Evolutionary conservation across 2,113 vertebrate genomes (phyloP), one percentile per base, ranked within the genome.

Genomic region (Passerina amoena): DNA sequence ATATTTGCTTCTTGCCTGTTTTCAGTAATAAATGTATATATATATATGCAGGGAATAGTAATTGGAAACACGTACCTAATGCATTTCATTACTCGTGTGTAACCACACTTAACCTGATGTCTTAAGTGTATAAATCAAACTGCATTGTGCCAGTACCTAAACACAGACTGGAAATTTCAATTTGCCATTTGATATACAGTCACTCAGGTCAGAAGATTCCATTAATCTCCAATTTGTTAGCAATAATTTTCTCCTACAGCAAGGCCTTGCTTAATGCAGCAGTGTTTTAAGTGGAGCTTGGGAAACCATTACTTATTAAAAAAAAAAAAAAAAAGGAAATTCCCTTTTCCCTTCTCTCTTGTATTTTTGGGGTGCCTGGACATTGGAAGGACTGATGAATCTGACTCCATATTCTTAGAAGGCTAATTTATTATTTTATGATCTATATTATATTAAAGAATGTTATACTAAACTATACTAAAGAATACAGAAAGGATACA

Each of bases 111-210:
- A 92, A 84, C 65, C 53, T 28, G 42, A 54, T 70, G 63, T 57
- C 90, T 89, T 87, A 51, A 72, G 76, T 14, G 73, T 50, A 50
- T 59, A 92, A 90, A 91, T 94, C 83, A 90, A 59, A 91, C 25
- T 31, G 75, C 65, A 54, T 75, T 71, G 82, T 86, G 68, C 40
- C 61, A 83, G 56, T 30, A 75, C 82, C 80, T 86, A 92, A 86
- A 95, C 65, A 69, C 77, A 91, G 77, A 44, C 33, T 69, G 72
- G 51, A 94, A 88, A 94, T 90, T 86, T 86, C 85, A 82, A 75
- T 92, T 95, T 93, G 57, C 68, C 80, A 10, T 84, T 60, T 95
- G 73, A 92, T 76, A 50, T 6, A 89, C 65, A 72, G 42, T 64
- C 69, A 50, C 65, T 72, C 17, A 7, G 48, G 33, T 75, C 72